These are phyloP conservation scores for Amphiprion clarkii DNA, from an alignment of 2,797 vertebrate species.

Conservation along the genomic window DNA sequence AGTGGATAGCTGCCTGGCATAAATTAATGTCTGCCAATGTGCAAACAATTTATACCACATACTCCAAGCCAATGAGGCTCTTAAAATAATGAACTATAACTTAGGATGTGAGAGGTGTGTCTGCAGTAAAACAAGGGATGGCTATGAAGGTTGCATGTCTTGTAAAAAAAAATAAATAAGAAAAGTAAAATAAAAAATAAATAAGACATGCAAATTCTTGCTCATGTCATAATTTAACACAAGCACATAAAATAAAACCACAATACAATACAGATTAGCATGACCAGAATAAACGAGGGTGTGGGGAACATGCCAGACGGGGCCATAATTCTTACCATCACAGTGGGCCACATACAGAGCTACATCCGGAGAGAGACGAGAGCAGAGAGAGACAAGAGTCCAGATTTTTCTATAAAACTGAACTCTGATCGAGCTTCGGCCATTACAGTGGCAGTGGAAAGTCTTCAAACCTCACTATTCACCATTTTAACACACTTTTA, in stretches of 20 bases:
- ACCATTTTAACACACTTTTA: slow-evolving; percentile 5
- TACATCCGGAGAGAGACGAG: slow-evolving; percentile 79
- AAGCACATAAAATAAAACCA: slow-evolving; percentile 54
- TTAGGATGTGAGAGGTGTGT: slow-evolving; percentile 22
- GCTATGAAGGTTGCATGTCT: slow-evolving; percentile 19
- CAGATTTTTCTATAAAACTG: slow-evolving; percentile 57
- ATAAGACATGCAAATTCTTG: slow-evolving; percentile 54
- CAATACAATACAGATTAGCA: slow-evolving; percentile 43
- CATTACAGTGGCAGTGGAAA: slow-evolving; percentile 10
- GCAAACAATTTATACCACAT: slow-evolving; percentile 38
- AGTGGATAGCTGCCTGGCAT: slow-evolving; percentile 31
- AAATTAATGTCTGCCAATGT: slow-evolving; percentile 28
- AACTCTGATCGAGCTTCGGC: slow-evolving; percentile 22
- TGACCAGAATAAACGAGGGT: slow-evolving; percentile 34
- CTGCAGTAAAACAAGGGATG: slow-evolving; percentile 37
- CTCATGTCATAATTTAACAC: slow-evolving; percentile 40
- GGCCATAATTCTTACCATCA: slow-evolving; percentile 85
- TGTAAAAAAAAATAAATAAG: not conserved
- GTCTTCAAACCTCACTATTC: slow-evolving; percentile 16
- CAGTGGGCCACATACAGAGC: slow-evolving; percentile 90
- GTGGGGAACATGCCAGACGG: slow-evolving; percentile 43
- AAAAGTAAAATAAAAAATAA: not conserved
- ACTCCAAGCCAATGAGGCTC: slow-evolving; percentile 50
- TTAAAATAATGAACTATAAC: slow-evolving; percentile 58
- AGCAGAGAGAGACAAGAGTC: slow-evolving; percentile 79